A percentile compares a stretch with the other conserved stretches of the same genome.
Evolutionary conservation across 1,140 invertebrate species (phyloP).

Genomic region (Drosophila biarmipes): DNA sequence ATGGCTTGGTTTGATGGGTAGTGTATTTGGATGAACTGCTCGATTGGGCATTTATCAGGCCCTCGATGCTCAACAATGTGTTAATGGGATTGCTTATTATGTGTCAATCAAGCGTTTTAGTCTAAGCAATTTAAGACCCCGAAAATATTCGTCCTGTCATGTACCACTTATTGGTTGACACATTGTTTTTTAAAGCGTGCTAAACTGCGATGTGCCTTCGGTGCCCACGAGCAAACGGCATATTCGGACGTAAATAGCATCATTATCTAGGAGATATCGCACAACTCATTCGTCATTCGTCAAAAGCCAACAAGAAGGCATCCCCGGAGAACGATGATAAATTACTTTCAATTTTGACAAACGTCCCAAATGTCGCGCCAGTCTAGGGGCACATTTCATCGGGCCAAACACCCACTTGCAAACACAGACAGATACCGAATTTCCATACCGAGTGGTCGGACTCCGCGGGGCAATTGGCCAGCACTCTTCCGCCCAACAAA

Average conservation of each 20-base stretch:
- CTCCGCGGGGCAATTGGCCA: slow-evolving; percentile 42
- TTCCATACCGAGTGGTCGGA: slow-evolving; percentile 46
- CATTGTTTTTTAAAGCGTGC: slow-evolving; percentile 54
- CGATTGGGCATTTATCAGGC: slow-evolving; percentile 39
- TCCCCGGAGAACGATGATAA: slow-evolving; percentile 63
- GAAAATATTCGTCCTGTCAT: slow-evolving; percentile 45
- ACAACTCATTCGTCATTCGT: slow-evolving; percentile 75
- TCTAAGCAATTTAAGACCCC: slow-evolving; percentile 16
- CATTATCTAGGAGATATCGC: slow-evolving; percentile 58
- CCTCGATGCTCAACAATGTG: slow-evolving; percentile 53
- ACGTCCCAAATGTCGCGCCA: slow-evolving; percentile 73
- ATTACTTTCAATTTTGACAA: slow-evolving; percentile 81
- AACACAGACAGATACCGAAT: slow-evolving; percentile 25
- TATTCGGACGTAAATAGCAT: slow-evolving; percentile 43
- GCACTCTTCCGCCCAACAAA: slow-evolving; percentile 53
- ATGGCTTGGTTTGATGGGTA: slow-evolving; percentile 13
- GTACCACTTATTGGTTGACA: slow-evolving; percentile 64
- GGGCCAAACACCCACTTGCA: slow-evolving; percentile 35
- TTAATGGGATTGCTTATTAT: slow-evolving; percentile 75
- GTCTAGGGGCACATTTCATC: slow-evolving; percentile 61
- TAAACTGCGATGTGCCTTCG: slow-evolving; percentile 13
- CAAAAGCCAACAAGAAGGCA: slow-evolving; percentile 38
- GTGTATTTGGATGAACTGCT: slow-evolving; percentile 27
- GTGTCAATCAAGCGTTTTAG: slow-evolving; percentile 53
- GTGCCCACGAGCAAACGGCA: neutral